Conservation (phyloP, 2,888 invertebrate genomes). For the Tryphoninae sp. region DNA sequence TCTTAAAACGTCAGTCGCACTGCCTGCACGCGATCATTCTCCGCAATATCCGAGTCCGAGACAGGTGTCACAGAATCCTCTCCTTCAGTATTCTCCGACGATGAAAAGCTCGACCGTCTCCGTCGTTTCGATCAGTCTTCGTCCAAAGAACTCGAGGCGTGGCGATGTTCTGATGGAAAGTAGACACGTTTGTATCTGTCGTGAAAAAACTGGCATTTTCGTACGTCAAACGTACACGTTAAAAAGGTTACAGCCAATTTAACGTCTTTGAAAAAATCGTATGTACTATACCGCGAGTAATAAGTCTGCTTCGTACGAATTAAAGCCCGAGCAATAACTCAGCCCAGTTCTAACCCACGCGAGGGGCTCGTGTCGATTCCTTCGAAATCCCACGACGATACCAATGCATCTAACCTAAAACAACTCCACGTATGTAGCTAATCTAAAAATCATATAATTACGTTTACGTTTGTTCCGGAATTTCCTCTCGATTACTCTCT, state of each 20-base stretch:
- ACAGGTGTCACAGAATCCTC: background rate
- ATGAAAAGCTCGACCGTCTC: conserved; percentile 24
- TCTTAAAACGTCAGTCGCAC: background rate
- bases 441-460: conserved; percentile 5
- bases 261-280: background rate
- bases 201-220: background rate
- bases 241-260: conserved; percentile 24
- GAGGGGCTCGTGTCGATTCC: conserved; percentile 13
- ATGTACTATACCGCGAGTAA: conserved; percentile 1
- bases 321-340: background rate
- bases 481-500: conserved; percentile 18
- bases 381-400: background rate
- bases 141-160: conserved; percentile 19
- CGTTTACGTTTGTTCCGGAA: conserved; percentile 15
- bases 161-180: conserved; percentile 14
- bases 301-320: too few relatives aligned
- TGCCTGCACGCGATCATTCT: too few relatives aligned
- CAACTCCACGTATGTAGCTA: background rate
- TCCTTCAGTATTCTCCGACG: conserved; percentile 7
- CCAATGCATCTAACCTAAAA: conserved; percentile 8
- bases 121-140: conserved; percentile 13
- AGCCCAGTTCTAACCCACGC: conserved; percentile 34
- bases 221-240: conserved; percentile 40
- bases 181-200: background rate
- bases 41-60: too few relatives aligned